Percentiles rank a stretch among this genome's conserved stretches.
Evolutionary conservation across 2,113 vertebrate species (phyloP).

Genomic region (Mormyrus lacerda): DNA sequence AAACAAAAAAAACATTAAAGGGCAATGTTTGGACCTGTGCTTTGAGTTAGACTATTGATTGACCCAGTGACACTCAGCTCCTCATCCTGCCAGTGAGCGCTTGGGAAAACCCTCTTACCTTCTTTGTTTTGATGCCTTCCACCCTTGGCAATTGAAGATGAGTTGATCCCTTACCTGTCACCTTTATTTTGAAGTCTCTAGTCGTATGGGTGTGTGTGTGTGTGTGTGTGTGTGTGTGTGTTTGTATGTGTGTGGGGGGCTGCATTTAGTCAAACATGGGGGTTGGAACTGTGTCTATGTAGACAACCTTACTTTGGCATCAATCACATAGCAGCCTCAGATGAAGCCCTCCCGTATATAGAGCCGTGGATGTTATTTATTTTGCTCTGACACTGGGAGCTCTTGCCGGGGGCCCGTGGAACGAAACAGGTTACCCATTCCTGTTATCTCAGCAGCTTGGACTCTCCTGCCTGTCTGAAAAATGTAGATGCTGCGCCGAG

Average conservation of each 20-base stretch:
- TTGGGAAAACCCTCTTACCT: not conserved
- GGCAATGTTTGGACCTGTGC: constrained; percentile 29
- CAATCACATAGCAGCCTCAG: not conserved
- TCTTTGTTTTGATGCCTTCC: constrained; percentile 23
- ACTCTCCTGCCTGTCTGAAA: constrained; percentile 14
- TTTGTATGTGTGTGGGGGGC: not conserved
- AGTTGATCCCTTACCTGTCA: constrained; percentile 22
- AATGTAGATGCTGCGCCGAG: constrained; percentile 5
- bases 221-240: constrained; percentile 21
- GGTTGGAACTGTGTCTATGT: not conserved
- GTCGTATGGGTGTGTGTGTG: constrained; percentile 26
- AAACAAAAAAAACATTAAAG: constrained; percentile 27
- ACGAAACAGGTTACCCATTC: not conserved
- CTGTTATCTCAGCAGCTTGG: constrained; percentile 14
- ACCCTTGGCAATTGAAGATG: constrained; percentile 18
- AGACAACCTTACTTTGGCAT: not conserved
- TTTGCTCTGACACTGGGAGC: not conserved
- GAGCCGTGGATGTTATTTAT: not conserved
- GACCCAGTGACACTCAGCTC: not conserved
- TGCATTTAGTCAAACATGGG: not conserved
- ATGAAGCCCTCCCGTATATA: not conserved
- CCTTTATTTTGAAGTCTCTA: constrained; percentile 9
- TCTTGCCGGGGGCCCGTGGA: not conserved
- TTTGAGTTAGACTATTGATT: constrained; percentile 53
- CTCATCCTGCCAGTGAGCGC: not conserved